Percentiles rank a stretch among this genome's conserved stretches.
Evolutionary conservation across 1,140 invertebrate genomes (phyloP).

Genomic region (Drosophila prosaltans): DNA sequence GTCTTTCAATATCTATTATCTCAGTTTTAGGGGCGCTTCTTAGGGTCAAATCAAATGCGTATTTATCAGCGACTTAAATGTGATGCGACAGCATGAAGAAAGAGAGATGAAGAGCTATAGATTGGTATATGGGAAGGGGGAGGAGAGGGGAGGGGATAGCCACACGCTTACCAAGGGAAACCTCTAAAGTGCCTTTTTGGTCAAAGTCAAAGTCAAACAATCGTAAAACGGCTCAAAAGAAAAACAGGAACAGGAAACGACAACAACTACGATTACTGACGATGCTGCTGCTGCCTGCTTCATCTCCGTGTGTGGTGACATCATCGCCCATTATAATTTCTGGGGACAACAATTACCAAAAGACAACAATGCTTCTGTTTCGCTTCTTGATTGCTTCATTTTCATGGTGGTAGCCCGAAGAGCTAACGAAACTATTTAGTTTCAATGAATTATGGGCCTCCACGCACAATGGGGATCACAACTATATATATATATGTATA

Average conservation of each 20-base stretch:
- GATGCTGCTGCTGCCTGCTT: constrained; percentile 16
- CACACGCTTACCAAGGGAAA: constrained; percentile 50
- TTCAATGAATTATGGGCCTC: constrained; percentile 53
- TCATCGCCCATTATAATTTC: constrained; percentile 67
- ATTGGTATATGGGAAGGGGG: not conserved
- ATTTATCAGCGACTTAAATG: constrained; percentile 73
- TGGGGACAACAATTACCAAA: constrained; percentile 56
- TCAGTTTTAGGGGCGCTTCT: constrained; percentile 29
- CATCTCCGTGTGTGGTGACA: constrained; percentile 68
- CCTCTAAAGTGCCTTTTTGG: constrained; percentile 68
- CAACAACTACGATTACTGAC: constrained; percentile 23
- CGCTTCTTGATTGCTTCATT: constrained; percentile 72
- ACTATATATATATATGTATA: not conserved
- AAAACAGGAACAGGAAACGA: constrained; percentile 75
- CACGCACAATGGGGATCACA: constrained; percentile 50
- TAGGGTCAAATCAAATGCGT: constrained; percentile 62
- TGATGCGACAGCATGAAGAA: constrained; percentile 34
- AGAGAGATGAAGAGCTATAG: constrained; percentile 4
- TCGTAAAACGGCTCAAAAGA: constrained; percentile 66
- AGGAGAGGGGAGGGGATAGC: constrained; percentile 39
- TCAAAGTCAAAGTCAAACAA: constrained; percentile 61
- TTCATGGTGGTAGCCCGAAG: constrained; percentile 19
- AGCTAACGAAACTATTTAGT: constrained; percentile 33
- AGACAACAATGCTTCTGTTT: constrained; percentile 17
- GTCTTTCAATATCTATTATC: constrained; percentile 75